phyloP scores from a whole-genome alignment of 2,113 vertebrate genomes.

The Phycodurus eques region DNA sequence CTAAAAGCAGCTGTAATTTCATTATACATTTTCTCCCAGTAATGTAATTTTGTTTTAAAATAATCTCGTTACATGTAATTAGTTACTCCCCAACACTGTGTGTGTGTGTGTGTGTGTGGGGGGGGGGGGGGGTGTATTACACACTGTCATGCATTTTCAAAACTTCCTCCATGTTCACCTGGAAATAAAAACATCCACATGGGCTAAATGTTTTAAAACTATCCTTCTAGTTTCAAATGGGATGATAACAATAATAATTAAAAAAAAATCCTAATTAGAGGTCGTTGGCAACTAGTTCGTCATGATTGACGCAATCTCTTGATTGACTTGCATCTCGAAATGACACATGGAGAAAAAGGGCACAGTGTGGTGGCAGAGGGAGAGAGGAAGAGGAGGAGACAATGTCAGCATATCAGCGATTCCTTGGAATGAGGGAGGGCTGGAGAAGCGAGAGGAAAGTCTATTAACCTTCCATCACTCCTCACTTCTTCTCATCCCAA shows the following conservation, averaged over 20 bases:
- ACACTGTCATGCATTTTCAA: background rate
- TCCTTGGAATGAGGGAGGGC: background rate
- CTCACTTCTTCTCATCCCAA: background rate
- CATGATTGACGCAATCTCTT: slow-evolving; percentile 18
- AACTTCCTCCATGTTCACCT: background rate
- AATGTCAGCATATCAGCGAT: background rate
- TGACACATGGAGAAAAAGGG: slow-evolving; percentile 2
- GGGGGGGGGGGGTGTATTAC: no score
- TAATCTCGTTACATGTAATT: no score
- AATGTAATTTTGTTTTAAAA: no score
- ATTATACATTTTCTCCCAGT: no score
- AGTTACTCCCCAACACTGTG: no score
- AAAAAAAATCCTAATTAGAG: background rate
- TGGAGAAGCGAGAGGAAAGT: slow-evolving; percentile 6
- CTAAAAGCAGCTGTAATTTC: no score
- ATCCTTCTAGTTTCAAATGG: background rate
- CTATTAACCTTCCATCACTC: slow-evolving; percentile 24
- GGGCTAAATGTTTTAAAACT: background rate
- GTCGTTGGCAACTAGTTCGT: slow-evolving; percentile 4
- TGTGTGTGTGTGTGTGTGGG: no score
- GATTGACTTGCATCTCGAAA: slow-evolving; percentile 4
- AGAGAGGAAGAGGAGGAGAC: background rate
- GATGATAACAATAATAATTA: background rate
- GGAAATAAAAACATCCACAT: background rate
- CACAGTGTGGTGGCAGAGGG: background rate